Evolutionary conservation across 1,140 invertebrate species (phyloP), one percentile per base, ranked within the genome.

Genomic region (Sipha flava): DNA sequence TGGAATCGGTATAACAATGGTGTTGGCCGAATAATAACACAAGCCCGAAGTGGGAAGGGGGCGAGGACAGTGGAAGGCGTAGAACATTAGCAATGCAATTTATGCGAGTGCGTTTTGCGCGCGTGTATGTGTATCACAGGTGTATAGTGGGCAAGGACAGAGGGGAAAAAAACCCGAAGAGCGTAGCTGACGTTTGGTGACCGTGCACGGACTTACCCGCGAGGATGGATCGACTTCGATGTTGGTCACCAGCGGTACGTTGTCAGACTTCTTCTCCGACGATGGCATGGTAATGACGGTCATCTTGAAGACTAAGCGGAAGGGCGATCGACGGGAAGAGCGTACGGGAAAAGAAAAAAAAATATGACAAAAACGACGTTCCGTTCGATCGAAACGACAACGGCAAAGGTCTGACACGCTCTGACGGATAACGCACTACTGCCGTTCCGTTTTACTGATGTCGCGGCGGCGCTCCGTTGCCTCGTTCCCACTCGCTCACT

Each of bases 221-320:
- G 16, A 1, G 0, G 23, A 29, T 1, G 73, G 73, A 14, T 77
- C 73, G 34, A 77, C 31, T 26, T 77, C 73, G 21, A 77, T 77
- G 73, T 77, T 59, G 52, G 31, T 77, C 12, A 77, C 73, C 34
- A 77, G 29, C 47, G 73, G 73, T 7, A 77, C 73, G 73, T 77
- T 77, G 34, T 77, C 73, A 34, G 52, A 23, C 12, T 77, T 77
- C 73, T 77, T 77, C 23, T 77, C 73, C 6, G 47, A 2, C 14
- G 52, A 43, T 12, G 73, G 73, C 34, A 77, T 77, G 3, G 52
- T 77, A 7, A 77, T 77, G 2, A 57, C 73, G 21, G 73, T 77
- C 73, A 77, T 77, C 0, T 77, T 77, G 4, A 12, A 0, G 3
- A 1, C 12, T 10, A 6, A 6, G 7, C 43, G 43, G 43, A 45